Base-by-base conservation (phyloP, 2,797 vertebrate genomes). In the Gila robusta region DNA sequence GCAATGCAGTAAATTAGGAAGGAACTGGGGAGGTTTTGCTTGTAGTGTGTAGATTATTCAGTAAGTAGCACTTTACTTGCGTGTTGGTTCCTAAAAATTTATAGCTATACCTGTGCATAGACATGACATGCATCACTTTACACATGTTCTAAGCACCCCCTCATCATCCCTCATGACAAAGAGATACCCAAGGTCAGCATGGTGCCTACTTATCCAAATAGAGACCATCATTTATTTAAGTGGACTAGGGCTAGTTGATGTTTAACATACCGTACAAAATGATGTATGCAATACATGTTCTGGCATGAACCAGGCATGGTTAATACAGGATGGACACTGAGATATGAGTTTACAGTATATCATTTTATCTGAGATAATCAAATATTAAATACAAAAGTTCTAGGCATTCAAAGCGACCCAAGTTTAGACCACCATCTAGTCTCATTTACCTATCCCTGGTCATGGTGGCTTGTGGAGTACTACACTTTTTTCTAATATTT, bases 161-260 rank as follows among this genome's bases (percentile, higher is more conserved):
- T 71, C n/a, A 62, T 84, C 78, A 84, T 79, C 71, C 62, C 69
- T 56, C 73, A 78, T 85, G 83, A 88, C 86, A 81, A 82, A 70
- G 49, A 74, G 56, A 84, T 37, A 81, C 62, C 73, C 79, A 90
- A 87, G 88, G 88, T 86, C 41, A 88, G 86, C 81, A 66, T 67
- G 72, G 77, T 76, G 80, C 39, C 62, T 59, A 62, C 37, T 52
- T 14, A 56, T 62, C 54, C 81, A 88, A 86, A 84, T 86, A 88
- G 86, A 89, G 79, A 9, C 44, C 39, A 44, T 47, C 44, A 56
- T 82, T 76, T 83, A 83, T 83, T 76, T 79, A 72, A 80, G 41
- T 44, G 26, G 86, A 81, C 76, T 14, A 69, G 14, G 10, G 66
- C 81, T 62, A 70, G 26, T 49, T 87, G 54, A 89, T 88, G 84